Evolutionary conservation across 2,797 vertebrate species (phyloP).

Genomic region (Psittacula derbiana): DNA sequence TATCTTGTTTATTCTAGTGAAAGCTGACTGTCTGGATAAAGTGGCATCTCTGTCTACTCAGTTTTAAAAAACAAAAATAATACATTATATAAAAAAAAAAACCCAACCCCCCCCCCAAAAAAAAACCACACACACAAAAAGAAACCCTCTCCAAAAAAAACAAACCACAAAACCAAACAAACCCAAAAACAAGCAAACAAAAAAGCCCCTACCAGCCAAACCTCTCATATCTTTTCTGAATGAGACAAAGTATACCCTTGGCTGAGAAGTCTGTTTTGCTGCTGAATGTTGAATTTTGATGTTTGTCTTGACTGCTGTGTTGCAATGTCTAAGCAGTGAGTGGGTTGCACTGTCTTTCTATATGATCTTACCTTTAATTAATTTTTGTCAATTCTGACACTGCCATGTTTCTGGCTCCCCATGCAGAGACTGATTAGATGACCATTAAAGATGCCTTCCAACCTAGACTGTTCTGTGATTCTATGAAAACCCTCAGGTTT

Average conservation of each 20-base stretch:
- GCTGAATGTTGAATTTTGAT: neutral
- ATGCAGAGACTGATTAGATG: neutral
- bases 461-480: neutral
- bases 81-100: neutral
- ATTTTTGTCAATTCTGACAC: neutral
- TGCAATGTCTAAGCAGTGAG: slow-evolving; percentile 8
- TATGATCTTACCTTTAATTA: neutral
- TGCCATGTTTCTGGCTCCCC: neutral
- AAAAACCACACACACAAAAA: neutral
- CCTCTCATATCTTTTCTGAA: neutral
- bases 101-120: too few relatives aligned
- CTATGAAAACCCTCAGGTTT: neutral
- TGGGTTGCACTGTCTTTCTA: neutral
- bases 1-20: slow-evolving; percentile 4
- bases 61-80: neutral
- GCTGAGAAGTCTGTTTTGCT: slow-evolving; percentile 17
- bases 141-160: neutral
- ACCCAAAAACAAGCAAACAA: neutral
- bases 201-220: neutral
- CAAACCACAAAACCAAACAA: neutral
- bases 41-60: neutral
- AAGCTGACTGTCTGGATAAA: neutral
- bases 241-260: slow-evolving; percentile 13
- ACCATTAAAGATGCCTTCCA: neutral
- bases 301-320: slow-evolving; percentile 45